Percentiles rank a stretch among this genome's conserved stretches.
Evolutionary conservation across 2,888 invertebrate genomes (phyloP).

Genomic region (Chirona hameri): DNA sequence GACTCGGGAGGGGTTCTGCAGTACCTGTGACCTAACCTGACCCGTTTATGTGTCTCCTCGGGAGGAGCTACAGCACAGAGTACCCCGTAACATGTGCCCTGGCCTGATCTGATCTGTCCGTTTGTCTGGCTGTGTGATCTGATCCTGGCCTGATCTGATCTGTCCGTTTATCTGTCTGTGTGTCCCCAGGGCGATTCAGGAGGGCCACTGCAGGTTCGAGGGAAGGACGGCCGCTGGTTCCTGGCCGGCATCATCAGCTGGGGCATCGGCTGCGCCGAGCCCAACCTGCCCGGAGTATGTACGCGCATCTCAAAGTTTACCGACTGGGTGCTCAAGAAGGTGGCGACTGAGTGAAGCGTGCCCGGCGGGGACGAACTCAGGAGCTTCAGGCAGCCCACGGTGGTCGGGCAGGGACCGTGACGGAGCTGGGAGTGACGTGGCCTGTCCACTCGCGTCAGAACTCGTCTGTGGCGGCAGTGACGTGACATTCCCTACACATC

Average conservation of each 20-base stretch:
- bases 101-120: no score
- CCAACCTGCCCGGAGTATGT: conserved; percentile 87
- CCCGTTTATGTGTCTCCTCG: not conserved
- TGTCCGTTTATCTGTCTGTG: not conserved
- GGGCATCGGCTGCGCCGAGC: conserved; percentile 74
- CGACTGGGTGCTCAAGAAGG: conserved; percentile 56
- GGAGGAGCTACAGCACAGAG: not conserved
- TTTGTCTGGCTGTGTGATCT: not conserved
- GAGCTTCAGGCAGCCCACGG: no score
- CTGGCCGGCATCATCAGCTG: conserved; percentile 91
- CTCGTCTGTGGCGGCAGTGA: no score
- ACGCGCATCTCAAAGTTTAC: conserved; percentile 91
- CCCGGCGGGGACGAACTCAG: no score
- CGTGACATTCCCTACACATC: no score
- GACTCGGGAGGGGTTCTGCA: conserved; percentile 87
- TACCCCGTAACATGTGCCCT: no score
- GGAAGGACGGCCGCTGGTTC: conserved; percentile 81
- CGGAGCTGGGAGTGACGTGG: no score
- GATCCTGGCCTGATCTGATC: not conserved
- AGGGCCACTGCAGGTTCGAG: conserved; percentile 73
- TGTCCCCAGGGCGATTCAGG: conserved; percentile 85
- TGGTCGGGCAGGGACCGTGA: no score
- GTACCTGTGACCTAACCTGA: no score
- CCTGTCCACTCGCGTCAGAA: no score
- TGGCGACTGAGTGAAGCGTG: no score